These are phyloP conservation scores for Centropristis striata DNA, from an alignment of 2,113 vertebrate species.

Conservation along the genomic window DNA sequence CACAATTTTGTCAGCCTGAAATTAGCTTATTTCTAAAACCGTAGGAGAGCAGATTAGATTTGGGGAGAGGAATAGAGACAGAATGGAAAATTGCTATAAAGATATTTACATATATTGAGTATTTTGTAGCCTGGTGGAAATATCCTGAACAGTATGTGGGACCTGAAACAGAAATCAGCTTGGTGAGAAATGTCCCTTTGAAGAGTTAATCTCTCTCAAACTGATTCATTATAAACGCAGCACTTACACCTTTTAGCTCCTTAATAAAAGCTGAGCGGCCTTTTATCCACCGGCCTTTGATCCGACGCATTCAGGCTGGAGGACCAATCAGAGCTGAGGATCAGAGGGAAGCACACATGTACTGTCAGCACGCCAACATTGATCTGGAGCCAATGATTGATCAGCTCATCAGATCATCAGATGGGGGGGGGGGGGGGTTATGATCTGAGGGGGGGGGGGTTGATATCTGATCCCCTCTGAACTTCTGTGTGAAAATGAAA, in stretches of 20 bases:
- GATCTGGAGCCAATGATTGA: constrained; percentile 62
- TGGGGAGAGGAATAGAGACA: constrained; percentile 28
- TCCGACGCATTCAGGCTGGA: constrained; percentile 51
- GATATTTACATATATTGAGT: constrained; percentile 39
- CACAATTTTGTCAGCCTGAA: constrained; percentile 44
- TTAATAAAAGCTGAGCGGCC: constrained; percentile 31
- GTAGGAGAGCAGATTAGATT: constrained; percentile 39
- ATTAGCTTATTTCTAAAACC: constrained; percentile 58
- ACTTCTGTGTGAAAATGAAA: constrained; percentile 68
- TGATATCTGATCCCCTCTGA: constrained; percentile 73
- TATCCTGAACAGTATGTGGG: constrained; percentile 1
- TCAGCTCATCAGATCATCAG: constrained; percentile 65
- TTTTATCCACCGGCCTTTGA: constrained; percentile 62
- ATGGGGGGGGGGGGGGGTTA: constrained; percentile 30
- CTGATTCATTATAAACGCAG: constrained; percentile 42
- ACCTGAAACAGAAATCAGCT: constrained; percentile 28
- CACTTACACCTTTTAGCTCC: constrained; percentile 33
- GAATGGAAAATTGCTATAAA: constrained; percentile 32
- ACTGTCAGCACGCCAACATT: constrained; percentile 45
- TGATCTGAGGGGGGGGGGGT: constrained; percentile 30
- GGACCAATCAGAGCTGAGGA: constrained; percentile 15
- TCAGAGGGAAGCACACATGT: constrained; percentile 19
- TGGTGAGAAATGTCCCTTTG: constrained; percentile 4
- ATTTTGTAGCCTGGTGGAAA: constrained; percentile 10
- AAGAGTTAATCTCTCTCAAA: constrained; percentile 35